phyloP scores from a whole-genome alignment of 2,113 vertebrate species.

The Cheirogaleus medius region DNA sequence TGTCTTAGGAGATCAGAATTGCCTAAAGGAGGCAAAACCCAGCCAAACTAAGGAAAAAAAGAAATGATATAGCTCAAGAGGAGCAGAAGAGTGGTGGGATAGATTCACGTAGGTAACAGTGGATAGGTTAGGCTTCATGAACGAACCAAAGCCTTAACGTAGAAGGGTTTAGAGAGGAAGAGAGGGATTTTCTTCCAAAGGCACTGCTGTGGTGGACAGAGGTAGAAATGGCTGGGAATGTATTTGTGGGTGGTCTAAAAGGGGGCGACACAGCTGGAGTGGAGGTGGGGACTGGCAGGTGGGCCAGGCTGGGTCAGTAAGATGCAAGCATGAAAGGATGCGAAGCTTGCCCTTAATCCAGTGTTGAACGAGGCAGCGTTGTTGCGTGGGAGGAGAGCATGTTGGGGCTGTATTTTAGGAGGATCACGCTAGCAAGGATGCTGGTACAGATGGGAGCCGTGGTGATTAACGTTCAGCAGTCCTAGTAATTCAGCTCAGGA shows the following conservation, averaged over 20 bases:
- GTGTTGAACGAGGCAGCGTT: background rate
- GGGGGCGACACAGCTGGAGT: too few species aligned
- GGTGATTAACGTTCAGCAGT: background rate
- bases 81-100: too few species aligned
- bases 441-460: background rate
- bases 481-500: background rate
- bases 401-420: background rate
- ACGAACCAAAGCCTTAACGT: background rate
- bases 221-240: background rate
- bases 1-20: background rate
- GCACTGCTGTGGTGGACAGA: background rate
- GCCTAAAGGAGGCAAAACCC: background rate
- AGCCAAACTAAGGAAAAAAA: background rate
- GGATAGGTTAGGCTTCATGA: background rate
- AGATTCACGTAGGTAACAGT: too few species aligned
- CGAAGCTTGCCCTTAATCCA: background rate
- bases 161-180: background rate
- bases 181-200: background rate
- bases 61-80: background rate
- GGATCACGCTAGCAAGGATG: background rate
- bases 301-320: background rate
- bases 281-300: background rate
- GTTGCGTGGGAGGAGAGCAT: background rate
- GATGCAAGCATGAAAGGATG: background rate
- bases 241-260: background rate